Conservation (phyloP, 2,888 invertebrate species). For the Eristalinus aeneus region DNA sequence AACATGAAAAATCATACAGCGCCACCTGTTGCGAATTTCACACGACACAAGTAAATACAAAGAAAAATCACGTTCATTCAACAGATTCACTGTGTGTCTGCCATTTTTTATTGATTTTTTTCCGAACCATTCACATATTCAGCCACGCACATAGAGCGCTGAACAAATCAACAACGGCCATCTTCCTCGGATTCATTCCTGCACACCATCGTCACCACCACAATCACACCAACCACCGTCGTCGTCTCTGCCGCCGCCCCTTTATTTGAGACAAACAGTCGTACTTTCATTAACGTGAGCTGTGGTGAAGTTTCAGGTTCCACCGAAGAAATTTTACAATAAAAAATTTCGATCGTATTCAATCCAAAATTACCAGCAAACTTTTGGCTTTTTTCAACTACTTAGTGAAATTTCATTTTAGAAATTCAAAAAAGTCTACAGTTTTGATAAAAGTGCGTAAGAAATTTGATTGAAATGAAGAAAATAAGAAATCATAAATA, state of each 20-base stretch:
- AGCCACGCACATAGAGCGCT: constrained; percentile 34
- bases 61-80: constrained; percentile 4
- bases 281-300: constrained; percentile 62
- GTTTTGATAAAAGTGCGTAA: constrained; percentile 65
- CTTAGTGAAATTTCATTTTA: constrained; percentile 41
- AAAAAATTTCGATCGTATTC: constrained; percentile 41
- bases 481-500: not conserved
- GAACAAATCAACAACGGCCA: constrained; percentile 54
- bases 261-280: constrained; percentile 48
- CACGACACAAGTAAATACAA: constrained; percentile 6
- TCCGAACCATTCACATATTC: constrained; percentile 24
- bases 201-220: constrained; percentile 14
- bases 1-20: constrained; percentile 11
- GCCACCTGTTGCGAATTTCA: constrained; percentile 32
- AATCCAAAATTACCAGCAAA: constrained; percentile 16
- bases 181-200: constrained; percentile 29
- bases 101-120: constrained; percentile 65
- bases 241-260: constrained; percentile 44
- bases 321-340: constrained; percentile 45
- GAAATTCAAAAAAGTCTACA: constrained; percentile 33
- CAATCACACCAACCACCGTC: too few relatives aligned
- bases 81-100: constrained; percentile 4
- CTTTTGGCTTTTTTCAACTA: not conserved
- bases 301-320: constrained; percentile 51
- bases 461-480: constrained; percentile 15